phyloP scores from a whole-genome alignment of 2,113 vertebrate species.

The Halichoerus grypus region DNA sequence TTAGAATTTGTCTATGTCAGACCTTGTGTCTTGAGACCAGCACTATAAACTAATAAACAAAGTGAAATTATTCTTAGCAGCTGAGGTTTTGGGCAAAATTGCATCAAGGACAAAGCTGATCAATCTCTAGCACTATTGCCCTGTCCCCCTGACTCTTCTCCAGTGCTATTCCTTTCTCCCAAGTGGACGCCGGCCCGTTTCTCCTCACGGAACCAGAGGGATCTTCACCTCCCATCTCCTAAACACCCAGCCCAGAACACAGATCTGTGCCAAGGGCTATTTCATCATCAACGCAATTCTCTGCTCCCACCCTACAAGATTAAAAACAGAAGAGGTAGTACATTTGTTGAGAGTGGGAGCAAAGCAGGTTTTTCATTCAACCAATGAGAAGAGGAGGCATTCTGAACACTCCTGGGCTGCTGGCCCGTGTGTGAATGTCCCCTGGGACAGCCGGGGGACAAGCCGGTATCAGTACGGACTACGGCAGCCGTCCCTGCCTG shows the following conservation, averaged over 20 bases:
- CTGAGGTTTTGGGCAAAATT: background rate
- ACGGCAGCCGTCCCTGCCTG: background rate
- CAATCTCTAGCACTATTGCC: rapidly evolving
- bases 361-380: background rate
- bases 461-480: rapidly evolving
- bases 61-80: background rate
- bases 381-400: background rate
- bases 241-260: background rate
- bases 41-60: rapidly evolving
- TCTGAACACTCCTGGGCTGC: background rate
- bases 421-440: background rate
- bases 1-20: background rate
- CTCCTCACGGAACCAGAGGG: background rate
- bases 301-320: rapidly evolving
- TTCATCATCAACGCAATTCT: background rate
- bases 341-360: background rate
- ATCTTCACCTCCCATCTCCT: background rate
- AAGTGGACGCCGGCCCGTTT: background rate
- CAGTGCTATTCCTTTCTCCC: background rate
- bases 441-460: rapidly evolving
- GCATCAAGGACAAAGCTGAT: background rate
- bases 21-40: background rate
- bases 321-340: background rate
- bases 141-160: background rate
- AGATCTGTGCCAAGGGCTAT: background rate